Evolutionary conservation across 1,140 invertebrate species (phyloP).

Genomic region (Euura lappo): DNA sequence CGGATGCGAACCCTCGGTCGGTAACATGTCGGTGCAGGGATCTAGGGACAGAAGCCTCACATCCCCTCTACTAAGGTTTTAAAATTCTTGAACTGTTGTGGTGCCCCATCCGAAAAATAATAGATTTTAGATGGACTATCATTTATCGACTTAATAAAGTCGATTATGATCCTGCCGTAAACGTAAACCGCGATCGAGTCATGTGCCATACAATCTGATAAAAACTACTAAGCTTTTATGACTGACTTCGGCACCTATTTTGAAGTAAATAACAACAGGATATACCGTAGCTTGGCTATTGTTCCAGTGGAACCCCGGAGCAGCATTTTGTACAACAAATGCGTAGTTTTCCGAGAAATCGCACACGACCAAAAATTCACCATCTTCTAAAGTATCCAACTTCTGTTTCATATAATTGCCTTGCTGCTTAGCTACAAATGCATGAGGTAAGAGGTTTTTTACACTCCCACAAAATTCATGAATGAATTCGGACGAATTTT

Average conservation of each 20-base stretch:
- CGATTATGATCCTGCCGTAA: slow-evolving; percentile 16
- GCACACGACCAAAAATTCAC: slow-evolving; percentile 26
- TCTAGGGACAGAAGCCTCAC: no score
- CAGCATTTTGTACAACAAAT: slow-evolving; percentile 41
- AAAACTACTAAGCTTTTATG: slow-evolving; percentile 23
- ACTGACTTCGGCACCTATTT: no score
- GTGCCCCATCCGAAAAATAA: slow-evolving; percentile 29
- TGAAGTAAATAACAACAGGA: slow-evolving; percentile 33
- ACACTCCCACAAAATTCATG: slow-evolving; percentile 22
- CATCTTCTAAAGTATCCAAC: slow-evolving; percentile 25
- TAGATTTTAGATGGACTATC: slow-evolving; percentile 17
- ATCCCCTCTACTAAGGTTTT: no score
- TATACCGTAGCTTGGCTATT: slow-evolving; percentile 38
- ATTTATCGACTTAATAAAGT: slow-evolving; percentile 23
- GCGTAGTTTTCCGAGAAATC: slow-evolving; percentile 49
- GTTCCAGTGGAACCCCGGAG: slow-evolving; percentile 39
- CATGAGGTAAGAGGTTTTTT: slow-evolving; percentile 25
- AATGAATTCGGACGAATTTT: slow-evolving; percentile 20
- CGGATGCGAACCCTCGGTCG: no score
- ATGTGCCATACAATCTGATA: slow-evolving; percentile 26
- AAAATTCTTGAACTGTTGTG: slow-evolving; percentile 34
- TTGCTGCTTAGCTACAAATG: slow-evolving; percentile 32
- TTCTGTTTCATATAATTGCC: slow-evolving; percentile 21
- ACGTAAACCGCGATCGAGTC: slow-evolving; percentile 25
- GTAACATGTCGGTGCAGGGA: no score